phyloP scores from a whole-genome alignment of 2,888 invertebrate genomes.

The Tanytarsus gracilentus region DNA sequence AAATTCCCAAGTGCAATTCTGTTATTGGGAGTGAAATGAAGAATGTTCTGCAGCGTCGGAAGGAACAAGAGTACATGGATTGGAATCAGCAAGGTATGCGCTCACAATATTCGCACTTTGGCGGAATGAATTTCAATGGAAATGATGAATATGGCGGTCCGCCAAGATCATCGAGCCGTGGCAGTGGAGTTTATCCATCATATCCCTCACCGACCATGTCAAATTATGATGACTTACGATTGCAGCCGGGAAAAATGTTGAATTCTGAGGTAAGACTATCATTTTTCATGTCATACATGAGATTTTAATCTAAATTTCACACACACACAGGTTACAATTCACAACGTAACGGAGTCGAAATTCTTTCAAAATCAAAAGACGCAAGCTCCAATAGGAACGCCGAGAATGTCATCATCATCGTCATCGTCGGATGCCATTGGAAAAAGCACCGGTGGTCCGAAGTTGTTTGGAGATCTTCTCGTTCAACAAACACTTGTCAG shows the following conservation, averaged over 20 bases:
- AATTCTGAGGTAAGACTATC: conserved; percentile 40
- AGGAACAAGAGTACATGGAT: conserved; percentile 31
- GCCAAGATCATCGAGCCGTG: too few relatives aligned
- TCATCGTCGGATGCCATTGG: neutral
- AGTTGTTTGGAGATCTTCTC: neutral
- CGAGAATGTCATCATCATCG: neutral
- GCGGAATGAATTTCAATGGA: conserved; percentile 5
- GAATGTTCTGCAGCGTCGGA: conserved; percentile 37
- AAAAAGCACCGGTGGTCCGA: neutral
- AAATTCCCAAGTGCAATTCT: conserved; percentile 38
- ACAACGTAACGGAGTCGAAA: conserved; percentile 43
- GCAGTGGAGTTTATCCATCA: neutral
- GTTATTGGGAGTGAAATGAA: conserved; percentile 43
- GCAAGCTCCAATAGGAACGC: conserved; percentile 39
- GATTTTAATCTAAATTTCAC: neutral
- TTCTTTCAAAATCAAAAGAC: conserved; percentile 38
- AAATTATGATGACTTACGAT: conserved; percentile 42
- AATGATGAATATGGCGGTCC: too few relatives aligned
- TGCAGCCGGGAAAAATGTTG: conserved; percentile 43
- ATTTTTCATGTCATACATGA: neutral
- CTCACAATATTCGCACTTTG: conserved; percentile 22
- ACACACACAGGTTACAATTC: conserved; percentile 40
- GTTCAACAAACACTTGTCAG: neutral
- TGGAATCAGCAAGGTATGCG: neutral
- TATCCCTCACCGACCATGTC: neutral